Evolutionary conservation across 2,113 vertebrate species (phyloP), one percentile per base, ranked within the genome.

Genomic region (Sterrhoptilus dennistouni): DNA sequence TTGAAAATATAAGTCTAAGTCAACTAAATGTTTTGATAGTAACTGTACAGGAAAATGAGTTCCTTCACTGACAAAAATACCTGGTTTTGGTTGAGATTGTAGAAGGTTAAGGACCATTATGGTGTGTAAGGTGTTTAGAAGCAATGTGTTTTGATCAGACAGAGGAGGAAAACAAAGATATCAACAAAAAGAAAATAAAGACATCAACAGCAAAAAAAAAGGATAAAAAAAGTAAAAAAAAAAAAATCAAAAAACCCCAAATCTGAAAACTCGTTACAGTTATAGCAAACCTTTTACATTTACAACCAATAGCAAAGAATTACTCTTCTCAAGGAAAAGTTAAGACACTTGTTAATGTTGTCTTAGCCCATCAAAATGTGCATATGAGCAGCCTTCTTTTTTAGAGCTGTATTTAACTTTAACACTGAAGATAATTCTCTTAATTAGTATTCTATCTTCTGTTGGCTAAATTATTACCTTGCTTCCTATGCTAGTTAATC

Each of bases 211-310:
- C 12, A 78, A 31, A 61, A 54, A 2, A 31, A 38, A 38, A 38
- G 38, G 38, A 38, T 38, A 11, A 9, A 38, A 38, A 38, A 38
- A 38, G 38, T 38, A 61, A 54, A 2, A 31, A 20, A 31, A 66
- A 12, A 7, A 74, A 23, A 15, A 2, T 1, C 5, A 0, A 11
- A 33, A 68, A 45, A 6, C 2, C 5, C 5, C 13, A 47, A 49
- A 25, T 36, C 35, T 54, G 24, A 63, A 42, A 52, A 10, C 13
- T 6, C 4, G 6, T 53, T 11, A 31, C 44, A 20, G 17, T 35
- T 71, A 8, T 2, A 50, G 21, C 23, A 65, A 40, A 49, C 5
- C 4, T 31, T 49, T 89, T 47, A 25, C 68, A 14, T 6, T 47
- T 79, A 12, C 0, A 78, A 60, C 5, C 2, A 15, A 22, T 13